phyloP scores from a whole-genome alignment of 2,113 vertebrate genomes.

The Noctilio leporinus region DNA sequence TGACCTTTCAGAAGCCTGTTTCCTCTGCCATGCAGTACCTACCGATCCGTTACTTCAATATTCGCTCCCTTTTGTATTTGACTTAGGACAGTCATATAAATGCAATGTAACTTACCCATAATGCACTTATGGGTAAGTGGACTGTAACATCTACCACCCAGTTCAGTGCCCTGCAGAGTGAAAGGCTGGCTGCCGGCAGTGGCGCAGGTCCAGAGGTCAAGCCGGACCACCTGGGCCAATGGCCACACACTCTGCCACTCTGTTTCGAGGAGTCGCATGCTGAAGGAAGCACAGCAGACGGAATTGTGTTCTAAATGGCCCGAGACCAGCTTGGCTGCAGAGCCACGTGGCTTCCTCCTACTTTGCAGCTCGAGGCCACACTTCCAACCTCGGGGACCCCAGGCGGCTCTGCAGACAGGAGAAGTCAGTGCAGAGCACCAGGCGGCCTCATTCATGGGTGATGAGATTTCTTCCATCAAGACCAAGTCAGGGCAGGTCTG shows the following conservation, averaged over 20 bases:
- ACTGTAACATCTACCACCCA: neutral
- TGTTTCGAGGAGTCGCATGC: neutral
- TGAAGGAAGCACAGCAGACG: neutral
- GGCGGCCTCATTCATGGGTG: rapidly evolving
- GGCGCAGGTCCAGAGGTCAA: neutral
- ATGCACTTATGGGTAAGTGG: neutral
- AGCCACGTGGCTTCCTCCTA: neutral
- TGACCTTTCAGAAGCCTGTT: neutral
- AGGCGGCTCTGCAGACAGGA: no score
- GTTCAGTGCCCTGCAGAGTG: neutral
- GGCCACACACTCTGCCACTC: no score
- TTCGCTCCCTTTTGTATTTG: neutral
- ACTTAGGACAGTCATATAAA: neutral
- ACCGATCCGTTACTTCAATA: no score
- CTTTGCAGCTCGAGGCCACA: no score
- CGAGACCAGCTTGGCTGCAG: neutral
- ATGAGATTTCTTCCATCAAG: rapidly evolving
- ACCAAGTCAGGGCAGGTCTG: rapidly evolving
- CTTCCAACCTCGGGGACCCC: neutral
- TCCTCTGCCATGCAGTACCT: no score
- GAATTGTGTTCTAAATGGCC: neutral
- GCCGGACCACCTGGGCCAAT: neutral
- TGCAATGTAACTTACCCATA: neutral
- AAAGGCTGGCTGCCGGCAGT: neutral
- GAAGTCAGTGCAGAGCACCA: no score